Percentiles rank a stretch among this genome's conserved stretches.
Conservation (phyloP, 2,113 vertebrate species). For the Nymphicus hollandicus region DNA sequence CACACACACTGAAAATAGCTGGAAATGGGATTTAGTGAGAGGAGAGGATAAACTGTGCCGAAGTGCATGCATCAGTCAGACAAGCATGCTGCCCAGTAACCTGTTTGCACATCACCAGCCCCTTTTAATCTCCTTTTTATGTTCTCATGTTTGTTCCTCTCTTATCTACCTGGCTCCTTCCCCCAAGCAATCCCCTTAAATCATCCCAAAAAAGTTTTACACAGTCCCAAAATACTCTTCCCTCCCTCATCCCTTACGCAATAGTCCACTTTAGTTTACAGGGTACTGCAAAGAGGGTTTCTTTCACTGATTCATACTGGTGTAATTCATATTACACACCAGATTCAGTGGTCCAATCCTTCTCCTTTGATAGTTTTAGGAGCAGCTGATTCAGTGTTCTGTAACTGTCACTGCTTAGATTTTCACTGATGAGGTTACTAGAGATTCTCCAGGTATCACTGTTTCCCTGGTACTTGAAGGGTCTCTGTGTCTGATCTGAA, state of each 20-base stretch:
- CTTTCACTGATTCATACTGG: background rate
- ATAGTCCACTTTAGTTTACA: background rate
- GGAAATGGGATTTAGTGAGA: background rate
- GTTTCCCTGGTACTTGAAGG: background rate
- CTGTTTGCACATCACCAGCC: background rate
- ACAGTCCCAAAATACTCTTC: background rate
- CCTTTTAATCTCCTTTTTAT: background rate
- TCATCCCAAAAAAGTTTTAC: background rate
- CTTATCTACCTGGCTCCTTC: background rate
- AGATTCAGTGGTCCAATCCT: background rate
- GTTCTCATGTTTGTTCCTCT: background rate
- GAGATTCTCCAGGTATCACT: background rate
- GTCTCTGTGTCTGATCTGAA: background rate
- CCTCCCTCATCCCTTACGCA: background rate
- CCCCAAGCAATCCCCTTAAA: background rate
- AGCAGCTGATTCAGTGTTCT: background rate
- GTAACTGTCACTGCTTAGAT: background rate
- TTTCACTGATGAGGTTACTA: background rate
- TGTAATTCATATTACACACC: background rate
- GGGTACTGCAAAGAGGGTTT: background rate
- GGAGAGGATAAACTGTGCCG: background rate
- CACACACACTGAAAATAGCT: fast-evolving
- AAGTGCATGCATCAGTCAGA: background rate
- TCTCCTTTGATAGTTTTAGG: background rate
- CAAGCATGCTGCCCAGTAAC: background rate